phyloP scores from a whole-genome alignment of 2,888 invertebrate species.

The Conus canariensis region DNA sequence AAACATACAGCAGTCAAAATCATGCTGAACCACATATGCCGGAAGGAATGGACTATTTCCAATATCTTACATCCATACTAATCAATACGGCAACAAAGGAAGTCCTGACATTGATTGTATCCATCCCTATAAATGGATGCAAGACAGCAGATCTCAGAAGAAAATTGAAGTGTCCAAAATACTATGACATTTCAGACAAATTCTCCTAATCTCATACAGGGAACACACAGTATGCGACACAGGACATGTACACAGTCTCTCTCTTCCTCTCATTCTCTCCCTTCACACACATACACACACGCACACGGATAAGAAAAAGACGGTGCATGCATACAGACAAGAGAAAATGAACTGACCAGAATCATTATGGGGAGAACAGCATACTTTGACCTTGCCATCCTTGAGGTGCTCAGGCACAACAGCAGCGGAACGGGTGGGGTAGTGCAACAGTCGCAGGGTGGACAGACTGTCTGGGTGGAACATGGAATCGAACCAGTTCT shows the following conservation, averaged over 20 bases:
- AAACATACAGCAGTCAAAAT: too few relatives aligned
- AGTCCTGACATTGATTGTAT: too few relatives aligned
- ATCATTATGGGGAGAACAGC: constrained; percentile 62
- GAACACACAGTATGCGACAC: constrained; percentile 23
- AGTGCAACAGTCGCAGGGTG: constrained; percentile 65
- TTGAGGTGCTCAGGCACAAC: constrained; percentile 53
- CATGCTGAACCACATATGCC: too few relatives aligned
- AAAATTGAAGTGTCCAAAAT: background rate
- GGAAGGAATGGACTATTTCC: too few relatives aligned
- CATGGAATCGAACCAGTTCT: constrained; percentile 59
- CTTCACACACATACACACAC: too few relatives aligned
- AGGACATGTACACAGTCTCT: constrained; percentile 46
- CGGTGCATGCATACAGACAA: too few relatives aligned
- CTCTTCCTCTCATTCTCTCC: constrained; percentile 8
- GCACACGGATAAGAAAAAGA: too few relatives aligned
- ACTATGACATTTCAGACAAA: background rate
- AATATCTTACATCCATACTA: too few relatives aligned
- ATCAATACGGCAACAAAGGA: too few relatives aligned
- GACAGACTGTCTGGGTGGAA: constrained; percentile 60
- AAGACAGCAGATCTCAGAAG: too few relatives aligned
- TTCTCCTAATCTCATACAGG: too few relatives aligned
- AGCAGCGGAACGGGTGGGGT: constrained; percentile 59
- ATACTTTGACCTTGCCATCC: constrained; percentile 60
- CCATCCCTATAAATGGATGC: too few relatives aligned
- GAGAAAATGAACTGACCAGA: constrained; percentile 48